Percentiles rank a stretch among this genome's conserved stretches.
Conservation (phyloP, 2,113 vertebrate species). For the Labeo catla region DNA sequence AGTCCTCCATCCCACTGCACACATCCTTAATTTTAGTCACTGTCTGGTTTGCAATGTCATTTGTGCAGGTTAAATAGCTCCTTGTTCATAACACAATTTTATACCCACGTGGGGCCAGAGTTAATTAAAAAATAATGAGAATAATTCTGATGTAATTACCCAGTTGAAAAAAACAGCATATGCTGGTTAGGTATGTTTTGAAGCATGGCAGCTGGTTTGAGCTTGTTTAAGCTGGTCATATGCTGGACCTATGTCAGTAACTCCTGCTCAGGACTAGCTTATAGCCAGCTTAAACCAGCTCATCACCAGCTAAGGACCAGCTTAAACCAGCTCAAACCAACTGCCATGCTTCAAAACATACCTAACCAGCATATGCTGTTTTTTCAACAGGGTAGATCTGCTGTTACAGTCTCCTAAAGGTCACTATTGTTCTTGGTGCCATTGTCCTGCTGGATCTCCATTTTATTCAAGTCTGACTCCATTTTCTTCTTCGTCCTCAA, state of each 20-base stretch:
- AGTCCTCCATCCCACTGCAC: slow-evolving; percentile 67
- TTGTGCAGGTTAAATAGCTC: neutral
- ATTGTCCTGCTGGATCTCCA: slow-evolving; percentile 77
- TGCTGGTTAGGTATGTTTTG: too few relatives aligned
- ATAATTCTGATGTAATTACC: neutral
- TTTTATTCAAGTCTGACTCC: slow-evolving; percentile 77
- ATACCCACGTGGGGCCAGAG: neutral
- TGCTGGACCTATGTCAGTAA: too few relatives aligned
- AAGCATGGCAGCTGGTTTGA: too few relatives aligned
- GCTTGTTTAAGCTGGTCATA: too few relatives aligned
- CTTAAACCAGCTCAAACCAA: too few relatives aligned
- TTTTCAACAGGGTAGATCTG: slow-evolving; percentile 43
- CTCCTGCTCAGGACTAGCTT: too few relatives aligned
- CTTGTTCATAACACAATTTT: neutral
- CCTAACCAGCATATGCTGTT: too few relatives aligned
- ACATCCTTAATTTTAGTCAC: slow-evolving; percentile 71
- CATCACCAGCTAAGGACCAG: too few relatives aligned
- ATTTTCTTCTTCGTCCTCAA: slow-evolving; percentile 77
- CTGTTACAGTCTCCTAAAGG: slow-evolving; percentile 75
- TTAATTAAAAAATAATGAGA: neutral
- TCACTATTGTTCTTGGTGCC: slow-evolving; percentile 74
- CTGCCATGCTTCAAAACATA: too few relatives aligned
- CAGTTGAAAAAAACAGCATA: too few relatives aligned
- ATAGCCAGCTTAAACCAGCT: too few relatives aligned
- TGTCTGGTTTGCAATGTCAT: slow-evolving; percentile 18